Conservation (phyloP, 2,113 vertebrate genomes). For the Varanus salvator region DNA sequence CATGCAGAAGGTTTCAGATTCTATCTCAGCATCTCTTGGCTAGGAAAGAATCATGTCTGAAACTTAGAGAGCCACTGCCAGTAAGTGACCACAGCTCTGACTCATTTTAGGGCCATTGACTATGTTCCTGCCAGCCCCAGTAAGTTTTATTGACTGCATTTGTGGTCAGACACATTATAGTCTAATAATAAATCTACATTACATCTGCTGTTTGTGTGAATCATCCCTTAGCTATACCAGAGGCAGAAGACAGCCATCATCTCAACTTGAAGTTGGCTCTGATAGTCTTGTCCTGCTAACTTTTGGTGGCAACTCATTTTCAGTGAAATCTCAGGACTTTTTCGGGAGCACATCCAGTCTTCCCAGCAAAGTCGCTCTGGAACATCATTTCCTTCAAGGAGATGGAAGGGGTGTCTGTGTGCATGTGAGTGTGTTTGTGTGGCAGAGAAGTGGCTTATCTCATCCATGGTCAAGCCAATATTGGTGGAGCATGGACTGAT, state of each 20-base stretch:
- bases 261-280: background rate
- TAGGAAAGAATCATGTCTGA: too few relatives aligned
- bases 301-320: background rate
- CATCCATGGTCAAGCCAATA: background rate
- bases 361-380: background rate
- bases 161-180: too few relatives aligned
- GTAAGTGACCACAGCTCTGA: background rate
- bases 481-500: background rate
- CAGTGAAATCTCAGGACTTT: background rate
- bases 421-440: too few relatives aligned
- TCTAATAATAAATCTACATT: too few relatives aligned
- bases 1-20: background rate
- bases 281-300: background rate
- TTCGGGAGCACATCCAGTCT: background rate
- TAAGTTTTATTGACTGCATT: too few relatives aligned
- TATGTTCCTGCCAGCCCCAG: background rate
- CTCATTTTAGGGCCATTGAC: background rate
- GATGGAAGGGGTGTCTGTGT: too few relatives aligned
- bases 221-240: background rate
- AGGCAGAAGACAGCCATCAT: background rate
- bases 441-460: background rate
- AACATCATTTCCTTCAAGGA: background rate
- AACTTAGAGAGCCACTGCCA: background rate
- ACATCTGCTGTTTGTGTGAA: background rate
- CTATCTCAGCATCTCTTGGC: background rate